These are phyloP conservation scores for Zonotrichia leucophrys DNA, from an alignment of 2,113 vertebrate genomes.

Conservation along the genomic window DNA sequence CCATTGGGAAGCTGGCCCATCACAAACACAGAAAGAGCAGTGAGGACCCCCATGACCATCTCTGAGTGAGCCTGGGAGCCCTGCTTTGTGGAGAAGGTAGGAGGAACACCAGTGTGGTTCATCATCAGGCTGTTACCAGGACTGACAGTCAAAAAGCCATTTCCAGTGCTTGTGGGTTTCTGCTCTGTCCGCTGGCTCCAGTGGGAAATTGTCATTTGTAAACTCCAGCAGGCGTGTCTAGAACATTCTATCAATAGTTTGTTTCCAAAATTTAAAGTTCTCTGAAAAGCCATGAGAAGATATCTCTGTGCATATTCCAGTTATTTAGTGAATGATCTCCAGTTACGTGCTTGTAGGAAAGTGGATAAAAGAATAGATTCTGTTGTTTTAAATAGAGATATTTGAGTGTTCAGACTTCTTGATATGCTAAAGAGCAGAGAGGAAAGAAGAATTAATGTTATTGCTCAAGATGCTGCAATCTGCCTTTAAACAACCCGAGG, in stretches of 20 bases:
- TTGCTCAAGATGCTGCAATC: background rate
- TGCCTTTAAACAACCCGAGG: background rate
- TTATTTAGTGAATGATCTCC: background rate
- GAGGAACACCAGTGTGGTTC: background rate
- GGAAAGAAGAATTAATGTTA: background rate
- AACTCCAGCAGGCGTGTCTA: accelerated
- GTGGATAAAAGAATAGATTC: background rate
- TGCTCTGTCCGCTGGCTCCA: accelerated
- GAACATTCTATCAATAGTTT: background rate
- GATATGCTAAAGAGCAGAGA: background rate
- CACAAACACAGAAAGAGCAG: accelerated
- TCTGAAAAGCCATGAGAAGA: background rate
- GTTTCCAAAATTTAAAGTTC: background rate
- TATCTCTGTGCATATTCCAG: background rate
- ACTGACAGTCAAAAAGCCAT: background rate
- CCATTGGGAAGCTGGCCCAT: accelerated
- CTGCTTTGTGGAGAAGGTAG: background rate
- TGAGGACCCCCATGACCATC: accelerated
- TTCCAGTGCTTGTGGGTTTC: background rate
- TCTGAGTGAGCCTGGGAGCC: accelerated
- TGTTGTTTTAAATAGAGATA: background rate
- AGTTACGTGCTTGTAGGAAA: background rate
- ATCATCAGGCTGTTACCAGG: accelerated
- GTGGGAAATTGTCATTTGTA: no score
- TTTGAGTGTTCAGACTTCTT: background rate